These are phyloP conservation scores for Pantala flavescens DNA, from an alignment of 1,140 invertebrate genomes.

Conservation along the genomic window DNA sequence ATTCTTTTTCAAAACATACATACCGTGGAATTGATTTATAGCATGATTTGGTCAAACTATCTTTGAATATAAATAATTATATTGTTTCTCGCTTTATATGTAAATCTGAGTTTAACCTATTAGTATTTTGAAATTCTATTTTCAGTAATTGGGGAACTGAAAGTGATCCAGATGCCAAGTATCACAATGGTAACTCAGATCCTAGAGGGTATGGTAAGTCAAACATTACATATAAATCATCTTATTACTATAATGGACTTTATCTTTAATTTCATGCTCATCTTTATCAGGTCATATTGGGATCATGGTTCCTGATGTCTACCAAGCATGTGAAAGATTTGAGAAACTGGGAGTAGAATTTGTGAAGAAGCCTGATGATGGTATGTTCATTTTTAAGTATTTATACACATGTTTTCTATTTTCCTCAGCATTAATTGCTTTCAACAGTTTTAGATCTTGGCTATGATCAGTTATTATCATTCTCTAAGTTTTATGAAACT, in stretches of 20 bases:
- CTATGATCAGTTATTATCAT: no score
- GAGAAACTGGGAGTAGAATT: slow-evolving; percentile 78
- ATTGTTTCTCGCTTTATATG: no score
- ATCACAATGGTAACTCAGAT: slow-evolving; percentile 88
- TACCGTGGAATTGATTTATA: no score
- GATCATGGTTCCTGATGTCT: slow-evolving; percentile 76
- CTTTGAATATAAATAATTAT: no score
- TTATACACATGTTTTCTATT: background rate
- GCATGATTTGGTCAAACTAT: no score
- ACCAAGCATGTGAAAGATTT: slow-evolving; percentile 75
- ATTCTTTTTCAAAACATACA: no score
- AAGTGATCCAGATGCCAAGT: slow-evolving; percentile 60
- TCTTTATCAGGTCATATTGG: slow-evolving; percentile 69
- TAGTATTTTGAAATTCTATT: no score
- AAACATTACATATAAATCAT: slow-evolving; percentile 15
- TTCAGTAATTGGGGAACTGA: slow-evolving; percentile 89
- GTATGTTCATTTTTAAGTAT: slow-evolving; percentile 30
- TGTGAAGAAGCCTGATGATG: slow-evolving; percentile 79
- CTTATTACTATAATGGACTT: background rate
- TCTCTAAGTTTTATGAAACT: no score
- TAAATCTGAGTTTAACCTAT: no score
- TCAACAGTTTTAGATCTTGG: no score
- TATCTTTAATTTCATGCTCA: slow-evolving; percentile 1
- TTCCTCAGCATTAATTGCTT: no score
- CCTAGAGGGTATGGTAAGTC: slow-evolving; percentile 72